A percentile compares a stretch with the other conserved stretches of the same genome.
These are phyloP conservation scores for Cyanoderma ruficeps DNA, from an alignment of 2,113 vertebrate genomes.

Conservation along the genomic window DNA sequence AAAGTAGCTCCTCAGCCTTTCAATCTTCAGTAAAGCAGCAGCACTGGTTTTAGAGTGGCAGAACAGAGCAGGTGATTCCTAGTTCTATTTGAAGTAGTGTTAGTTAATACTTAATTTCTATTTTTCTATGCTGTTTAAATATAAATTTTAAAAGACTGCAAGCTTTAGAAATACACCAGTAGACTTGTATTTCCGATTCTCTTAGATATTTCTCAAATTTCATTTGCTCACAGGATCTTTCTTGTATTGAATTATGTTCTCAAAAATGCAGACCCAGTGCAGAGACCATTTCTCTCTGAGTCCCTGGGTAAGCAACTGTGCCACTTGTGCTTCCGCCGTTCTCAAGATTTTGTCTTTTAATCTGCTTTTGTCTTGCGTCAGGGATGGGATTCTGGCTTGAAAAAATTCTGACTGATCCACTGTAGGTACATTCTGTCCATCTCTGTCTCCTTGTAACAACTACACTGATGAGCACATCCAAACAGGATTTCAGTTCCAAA, in stretches of 20 bases:
- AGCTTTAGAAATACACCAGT: neutral
- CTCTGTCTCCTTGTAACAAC: neutral
- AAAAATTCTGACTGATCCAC: neutral
- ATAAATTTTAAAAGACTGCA: neutral
- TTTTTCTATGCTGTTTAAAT: neutral
- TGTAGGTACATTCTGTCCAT: neutral
- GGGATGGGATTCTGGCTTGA: neutral
- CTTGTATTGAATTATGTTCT: neutral
- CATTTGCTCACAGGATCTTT: neutral
- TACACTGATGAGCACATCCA: neutral
- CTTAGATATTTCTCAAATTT: neutral
- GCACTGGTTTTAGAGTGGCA: neutral
- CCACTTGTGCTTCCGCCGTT: neutral
- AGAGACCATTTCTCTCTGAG: neutral
- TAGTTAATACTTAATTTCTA: neutral
- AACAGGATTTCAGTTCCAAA: neutral
- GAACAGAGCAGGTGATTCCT: neutral
- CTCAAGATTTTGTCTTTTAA: neutral
- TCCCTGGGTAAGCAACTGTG: neutral
- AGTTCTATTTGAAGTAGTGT: neutral
- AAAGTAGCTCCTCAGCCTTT: neutral
- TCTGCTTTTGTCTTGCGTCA: neutral
- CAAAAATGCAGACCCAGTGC: neutral
- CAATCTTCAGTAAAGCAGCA: neutral
- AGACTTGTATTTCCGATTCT: neutral